These are phyloP conservation scores for Eupeodes latifasciatus DNA, from an alignment of 2,888 invertebrate genomes.

Conservation along the genomic window DNA sequence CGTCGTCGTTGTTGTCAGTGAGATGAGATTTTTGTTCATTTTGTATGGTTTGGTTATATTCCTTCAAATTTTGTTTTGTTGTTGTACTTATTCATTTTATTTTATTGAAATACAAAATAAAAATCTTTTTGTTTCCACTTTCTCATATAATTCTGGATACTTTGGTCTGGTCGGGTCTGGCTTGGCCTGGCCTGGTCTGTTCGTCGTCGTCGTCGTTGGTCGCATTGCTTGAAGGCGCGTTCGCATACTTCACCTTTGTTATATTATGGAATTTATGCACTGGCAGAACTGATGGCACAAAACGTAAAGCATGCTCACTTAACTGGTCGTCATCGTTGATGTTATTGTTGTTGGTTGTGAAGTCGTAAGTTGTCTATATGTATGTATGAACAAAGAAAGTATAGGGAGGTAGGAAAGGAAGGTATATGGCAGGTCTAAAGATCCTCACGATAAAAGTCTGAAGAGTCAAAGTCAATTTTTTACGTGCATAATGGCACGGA, in stretches of 20 bases:
- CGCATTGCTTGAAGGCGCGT: constrained; percentile 71
- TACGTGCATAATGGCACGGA: constrained; percentile 71
- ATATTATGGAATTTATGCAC: constrained; percentile 69
- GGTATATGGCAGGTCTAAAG: constrained; percentile 25
- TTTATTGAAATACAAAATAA: constrained; percentile 39
- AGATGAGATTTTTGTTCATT: constrained; percentile 64
- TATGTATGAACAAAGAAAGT: background rate
- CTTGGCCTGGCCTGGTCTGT: no score
- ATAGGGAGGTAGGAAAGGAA: background rate
- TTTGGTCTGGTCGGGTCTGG: constrained; percentile 16
- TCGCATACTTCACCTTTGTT: constrained; percentile 69
- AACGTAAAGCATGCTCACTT: constrained; percentile 55
- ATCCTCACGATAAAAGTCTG: constrained; percentile 57
- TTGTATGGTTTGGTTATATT: constrained; percentile 33
- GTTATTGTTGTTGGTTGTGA: background rate
- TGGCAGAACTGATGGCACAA: constrained; percentile 43
- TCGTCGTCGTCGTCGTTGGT: background rate
- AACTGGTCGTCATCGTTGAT: constrained; percentile 44
- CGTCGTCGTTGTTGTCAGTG: constrained; percentile 17
- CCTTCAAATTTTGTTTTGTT: constrained; percentile 1
- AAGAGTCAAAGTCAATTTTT: constrained; percentile 70
- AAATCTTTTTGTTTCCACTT: constrained; percentile 46
- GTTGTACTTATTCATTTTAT: constrained; percentile 3
- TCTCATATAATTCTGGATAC: constrained; percentile 8
- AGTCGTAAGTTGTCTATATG: constrained; percentile 13